phyloP scores from a whole-genome alignment of 2,113 vertebrate genomes.

The Xenus cinereus region DNA sequence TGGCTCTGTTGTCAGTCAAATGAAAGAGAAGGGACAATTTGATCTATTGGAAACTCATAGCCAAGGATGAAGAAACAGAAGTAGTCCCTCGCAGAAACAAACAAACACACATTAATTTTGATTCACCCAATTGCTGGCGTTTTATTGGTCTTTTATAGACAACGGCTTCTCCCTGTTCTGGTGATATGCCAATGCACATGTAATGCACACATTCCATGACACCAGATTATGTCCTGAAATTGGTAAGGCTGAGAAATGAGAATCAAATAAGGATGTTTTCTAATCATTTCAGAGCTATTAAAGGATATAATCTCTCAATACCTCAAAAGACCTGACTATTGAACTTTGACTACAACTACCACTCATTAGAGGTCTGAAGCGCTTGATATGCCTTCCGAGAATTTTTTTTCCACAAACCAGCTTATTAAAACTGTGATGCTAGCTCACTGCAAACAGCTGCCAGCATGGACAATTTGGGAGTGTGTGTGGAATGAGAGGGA shows the following conservation, averaged over 20 bases:
- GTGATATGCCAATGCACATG: background rate
- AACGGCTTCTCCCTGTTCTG: background rate
- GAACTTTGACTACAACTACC: background rate
- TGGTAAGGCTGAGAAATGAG: background rate
- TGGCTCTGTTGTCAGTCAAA: slow-evolving; percentile 28
- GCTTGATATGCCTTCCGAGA: background rate
- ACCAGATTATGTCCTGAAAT: background rate
- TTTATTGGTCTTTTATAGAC: background rate
- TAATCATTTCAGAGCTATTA: slow-evolving; percentile 29
- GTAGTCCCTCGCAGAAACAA: background rate
- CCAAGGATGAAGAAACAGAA: background rate
- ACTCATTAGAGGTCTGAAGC: slow-evolving; percentile 30
- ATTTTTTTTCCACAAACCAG: background rate
- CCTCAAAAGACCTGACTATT: slow-evolving; percentile 2
- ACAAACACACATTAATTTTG: background rate
- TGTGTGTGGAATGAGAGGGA: background rate
- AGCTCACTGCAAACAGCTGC: background rate
- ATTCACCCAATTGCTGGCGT: background rate
- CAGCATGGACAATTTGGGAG: background rate
- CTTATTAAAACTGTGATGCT: slow-evolving; percentile 5
- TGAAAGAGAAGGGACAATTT: slow-evolving; percentile 7
- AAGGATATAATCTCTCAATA: slow-evolving; percentile 16
- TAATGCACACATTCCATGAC: background rate
- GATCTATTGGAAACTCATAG: slow-evolving; percentile 14
- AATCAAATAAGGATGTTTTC: background rate